These are phyloP conservation scores for Cotesia chilonis DNA, from an alignment of 1,140 invertebrate genomes.

Conservation along the genomic window DNA sequence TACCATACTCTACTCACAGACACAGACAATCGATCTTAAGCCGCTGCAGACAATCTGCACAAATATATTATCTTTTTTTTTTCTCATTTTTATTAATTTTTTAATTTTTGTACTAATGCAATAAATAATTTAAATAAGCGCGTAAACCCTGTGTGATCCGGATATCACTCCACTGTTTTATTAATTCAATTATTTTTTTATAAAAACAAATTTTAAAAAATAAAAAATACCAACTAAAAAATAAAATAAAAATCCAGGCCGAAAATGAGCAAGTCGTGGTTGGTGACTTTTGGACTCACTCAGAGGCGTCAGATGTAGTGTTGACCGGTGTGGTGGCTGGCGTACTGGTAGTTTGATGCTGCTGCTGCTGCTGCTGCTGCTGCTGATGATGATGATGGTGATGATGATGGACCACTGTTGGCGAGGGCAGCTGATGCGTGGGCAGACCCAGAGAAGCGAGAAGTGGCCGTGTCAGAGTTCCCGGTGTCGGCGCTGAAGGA, in stretches of 20 bases:
- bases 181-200: slow-evolving; percentile 6
- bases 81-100: slow-evolving; percentile 4
- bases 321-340: slow-evolving; percentile 53
- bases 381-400: slow-evolving; percentile 45
- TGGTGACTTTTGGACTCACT: slow-evolving; percentile 49
- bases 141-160: slow-evolving; percentile 36
- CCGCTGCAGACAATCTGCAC: neutral
- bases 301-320: slow-evolving; percentile 61
- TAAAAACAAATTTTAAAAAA: neutral
- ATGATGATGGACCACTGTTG: slow-evolving; percentile 41
- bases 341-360: slow-evolving; percentile 43
- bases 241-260: too few relatives aligned
- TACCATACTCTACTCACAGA: slow-evolving; percentile 45
- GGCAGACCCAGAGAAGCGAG: slow-evolving; percentile 52
- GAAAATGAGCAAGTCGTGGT: too few relatives aligned
- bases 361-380: slow-evolving; percentile 43
- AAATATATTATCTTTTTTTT: neutral
- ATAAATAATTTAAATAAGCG: neutral
- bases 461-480: slow-evolving; percentile 39
- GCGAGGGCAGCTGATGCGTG: slow-evolving; percentile 46
- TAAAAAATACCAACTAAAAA: neutral
- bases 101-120: neutral
- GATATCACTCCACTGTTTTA: slow-evolving; percentile 7
- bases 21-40: slow-evolving; percentile 36
- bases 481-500: slow-evolving; percentile 51